Evolutionary conservation across 2,888 invertebrate species (phyloP).

Genomic region (Latrodectus elegans): DNA sequence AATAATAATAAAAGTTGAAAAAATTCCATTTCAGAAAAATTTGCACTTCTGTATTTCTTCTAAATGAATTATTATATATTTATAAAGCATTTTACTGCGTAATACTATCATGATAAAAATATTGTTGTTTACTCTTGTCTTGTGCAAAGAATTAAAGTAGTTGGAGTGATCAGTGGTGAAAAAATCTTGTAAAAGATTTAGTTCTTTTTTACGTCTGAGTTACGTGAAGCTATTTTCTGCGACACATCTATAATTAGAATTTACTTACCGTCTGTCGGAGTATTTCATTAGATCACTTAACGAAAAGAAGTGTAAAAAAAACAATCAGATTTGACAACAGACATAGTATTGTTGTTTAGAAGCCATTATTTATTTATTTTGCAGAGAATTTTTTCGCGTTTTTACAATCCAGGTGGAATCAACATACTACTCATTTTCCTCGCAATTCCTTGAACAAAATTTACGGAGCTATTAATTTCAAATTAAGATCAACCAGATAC

Average conservation of each 20-base stretch:
- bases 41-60: no score
- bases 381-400: neutral
- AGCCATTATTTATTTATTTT: constrained; percentile 1
- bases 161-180: no score
- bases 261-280: neutral
- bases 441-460: neutral
- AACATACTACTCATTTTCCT: neutral
- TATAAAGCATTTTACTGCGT: no score
- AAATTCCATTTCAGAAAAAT: no score
- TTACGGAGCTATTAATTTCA: neutral
- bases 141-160: no score
- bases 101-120: no score
- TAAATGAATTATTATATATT: no score
- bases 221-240: neutral
- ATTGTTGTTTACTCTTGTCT: no score
- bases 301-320: neutral
- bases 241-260: constrained; percentile 3
- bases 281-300: neutral
- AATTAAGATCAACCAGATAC: neutral
- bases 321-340: neutral
- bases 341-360: neutral
- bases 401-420: neutral
- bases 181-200: no score
- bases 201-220: neutral
- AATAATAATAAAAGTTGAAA: no score